Evolutionary conservation across 2,797 vertebrate genomes (phyloP).

Genomic region (Zenarchopterus dispar): DNA sequence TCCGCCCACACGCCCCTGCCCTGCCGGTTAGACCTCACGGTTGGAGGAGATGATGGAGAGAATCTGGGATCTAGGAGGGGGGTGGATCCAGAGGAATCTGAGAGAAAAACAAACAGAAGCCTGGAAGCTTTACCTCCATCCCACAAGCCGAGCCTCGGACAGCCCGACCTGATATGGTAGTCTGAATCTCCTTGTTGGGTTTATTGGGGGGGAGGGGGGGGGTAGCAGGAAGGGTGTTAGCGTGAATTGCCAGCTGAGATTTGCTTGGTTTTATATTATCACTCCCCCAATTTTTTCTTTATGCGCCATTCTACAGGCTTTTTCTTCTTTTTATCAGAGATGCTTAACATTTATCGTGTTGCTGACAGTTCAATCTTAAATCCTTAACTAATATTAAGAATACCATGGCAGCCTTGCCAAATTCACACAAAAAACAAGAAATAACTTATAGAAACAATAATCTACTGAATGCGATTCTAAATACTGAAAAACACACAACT

Average conservation of each 20-base stretch:
- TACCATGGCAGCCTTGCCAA: background rate
- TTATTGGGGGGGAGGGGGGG: slow-evolving; percentile 37
- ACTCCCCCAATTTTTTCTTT: slow-evolving; percentile 17
- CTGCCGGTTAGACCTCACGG: slow-evolving; percentile 88
- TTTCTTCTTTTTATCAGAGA: slow-evolving; percentile 17
- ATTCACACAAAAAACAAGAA: too few species aligned
- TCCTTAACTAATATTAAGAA: background rate
- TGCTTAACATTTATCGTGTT: too few species aligned
- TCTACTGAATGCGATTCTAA: background rate
- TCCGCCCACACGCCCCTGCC: slow-evolving; percentile 85
- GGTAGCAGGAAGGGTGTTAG: slow-evolving; percentile 26
- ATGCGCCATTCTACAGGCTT: slow-evolving; percentile 17
- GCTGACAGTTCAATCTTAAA: slow-evolving; percentile 2
- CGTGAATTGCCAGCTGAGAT: slow-evolving; percentile 54
- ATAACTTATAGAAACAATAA: background rate
- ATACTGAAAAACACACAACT: slow-evolving; percentile 11
- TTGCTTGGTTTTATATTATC: slow-evolving; percentile 48
- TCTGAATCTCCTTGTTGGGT: slow-evolving; percentile 75
- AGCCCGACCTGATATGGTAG: slow-evolving; percentile 74
- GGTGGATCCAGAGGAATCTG: slow-evolving; percentile 82
- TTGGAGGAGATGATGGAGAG: slow-evolving; percentile 85
- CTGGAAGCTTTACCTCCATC: slow-evolving; percentile 68
- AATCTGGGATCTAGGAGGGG: slow-evolving; percentile 81
- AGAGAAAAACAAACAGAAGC: slow-evolving; percentile 67
- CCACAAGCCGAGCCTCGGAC: slow-evolving; percentile 72